phyloP scores from a whole-genome alignment of 2,888 invertebrate genomes.

The Hydrotaea cyrtoneurina region DNA sequence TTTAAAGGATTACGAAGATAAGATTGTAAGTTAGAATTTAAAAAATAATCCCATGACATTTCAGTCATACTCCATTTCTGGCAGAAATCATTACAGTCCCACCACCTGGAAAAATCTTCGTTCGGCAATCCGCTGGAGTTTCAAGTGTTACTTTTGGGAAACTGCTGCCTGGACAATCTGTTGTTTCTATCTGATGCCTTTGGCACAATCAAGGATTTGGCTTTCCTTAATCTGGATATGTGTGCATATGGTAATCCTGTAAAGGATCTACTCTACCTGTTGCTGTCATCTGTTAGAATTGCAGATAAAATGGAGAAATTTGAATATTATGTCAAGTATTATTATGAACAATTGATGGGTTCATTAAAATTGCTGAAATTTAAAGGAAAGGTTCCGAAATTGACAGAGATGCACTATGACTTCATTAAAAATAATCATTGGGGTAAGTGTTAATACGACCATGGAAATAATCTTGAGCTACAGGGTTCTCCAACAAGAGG shows the following conservation, averaged over 20 bases:
- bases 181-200: constrained; percentile 71
- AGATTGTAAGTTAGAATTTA: constrained; percentile 21
- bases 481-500: too few species aligned
- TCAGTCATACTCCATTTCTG: too few species aligned
- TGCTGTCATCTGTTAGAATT: constrained; percentile 66
- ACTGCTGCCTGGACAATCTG: constrained; percentile 76
- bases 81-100: constrained; percentile 25
- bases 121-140: not conserved
- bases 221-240: constrained; percentile 73
- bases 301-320: constrained; percentile 67
- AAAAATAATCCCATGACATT: not conserved
- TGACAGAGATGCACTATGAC: constrained; percentile 70
- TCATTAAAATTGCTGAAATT: constrained; percentile 71
- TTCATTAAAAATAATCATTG: constrained; percentile 71
- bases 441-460: constrained; percentile 63
- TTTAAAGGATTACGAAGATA: constrained; percentile 35
- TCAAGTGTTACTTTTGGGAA: constrained; percentile 68
- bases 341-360: constrained; percentile 69
- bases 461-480: too few species aligned
- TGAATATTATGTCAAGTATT: constrained; percentile 69
- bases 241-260: constrained; percentile 70
- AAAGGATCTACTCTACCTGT: constrained; percentile 68
- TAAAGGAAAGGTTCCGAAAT: constrained; percentile 69
- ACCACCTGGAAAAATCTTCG: not conserved
- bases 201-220: constrained; percentile 69